Evolutionary conservation across 2,113 vertebrate species (phyloP), one percentile per base, ranked within the genome.

Genomic region (Limnothrissa miodon): DNA sequence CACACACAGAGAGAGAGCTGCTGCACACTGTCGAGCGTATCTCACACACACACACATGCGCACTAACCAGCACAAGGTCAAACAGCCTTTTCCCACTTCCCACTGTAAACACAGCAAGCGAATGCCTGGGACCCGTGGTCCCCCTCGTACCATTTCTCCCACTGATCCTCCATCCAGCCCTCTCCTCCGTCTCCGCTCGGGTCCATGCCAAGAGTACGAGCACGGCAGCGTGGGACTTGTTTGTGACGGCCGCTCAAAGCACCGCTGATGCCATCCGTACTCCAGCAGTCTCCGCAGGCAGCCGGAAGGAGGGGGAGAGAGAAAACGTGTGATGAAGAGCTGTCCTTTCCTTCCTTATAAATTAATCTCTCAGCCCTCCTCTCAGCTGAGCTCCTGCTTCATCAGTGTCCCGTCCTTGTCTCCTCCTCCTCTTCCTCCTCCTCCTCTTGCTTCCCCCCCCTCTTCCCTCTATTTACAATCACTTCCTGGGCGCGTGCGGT

Each of bases 81-180:
- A 33, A 39, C 80, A 39, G 39, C 78, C 39, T 10, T 45, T n/a
- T 45, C 62, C n/a, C 23, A 9, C 78, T 33, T 19, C 45, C 78
- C 45, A 82, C 78, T 51, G 78, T 56, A 66, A 80, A 48, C 62
- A 44, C 45, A 39, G 29, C 23, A 53, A 53, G 45, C 89, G 87
- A 78, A 21, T 66, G 83, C 4, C 51, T 56, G 51, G 51, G 51
- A 23, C 51, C 19, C 21, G 51, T 56, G 1, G 21, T 19, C 51
- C 19, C 51, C 51, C 9, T 39, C 96, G 91, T 98, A 99, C 98
- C 98, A 99, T 97, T 95, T 97, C 93, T 99, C 98, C 98, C 98
- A 99, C 93, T 96, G 98, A 89, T 99, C 98, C 93, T 99, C 98
- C 95, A 99, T 93, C 97, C 98, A 99, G 90, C 95, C 96, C 91